Base-by-base conservation (phyloP, 2,888 invertebrate genomes). In the Lobophora halterata region DNA sequence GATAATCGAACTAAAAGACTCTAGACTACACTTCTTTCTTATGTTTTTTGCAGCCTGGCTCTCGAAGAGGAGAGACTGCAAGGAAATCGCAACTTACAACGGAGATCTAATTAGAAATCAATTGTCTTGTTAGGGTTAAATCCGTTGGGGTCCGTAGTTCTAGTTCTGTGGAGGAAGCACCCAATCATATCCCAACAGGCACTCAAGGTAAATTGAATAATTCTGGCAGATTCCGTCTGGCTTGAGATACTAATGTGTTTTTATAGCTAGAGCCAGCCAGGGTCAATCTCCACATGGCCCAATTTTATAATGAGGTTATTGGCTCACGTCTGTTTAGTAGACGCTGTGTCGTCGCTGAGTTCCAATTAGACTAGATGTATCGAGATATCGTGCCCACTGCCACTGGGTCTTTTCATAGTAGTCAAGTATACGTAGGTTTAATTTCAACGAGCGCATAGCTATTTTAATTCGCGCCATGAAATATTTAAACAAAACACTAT, bases 151-250 rank as follows among this genome's bases (percentile, higher is more conserved):
- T 37, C 34, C 29, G 55, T 48, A 54, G 53, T 44, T 58, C 66
- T 66, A 64, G 64, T 66, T 63, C 52, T 43, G 29, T 55, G 53
- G 58, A 76, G 80, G 78, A 80, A 69, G 74, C 62, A 46, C 35
- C 61, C 74, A 79, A 79, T 80, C 71, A 71, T 68, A 65, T 55
- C 61, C 59, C 62, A 63, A 67, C 61, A 61, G 52, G 52, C 52
- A 61, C 47, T 52, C 69, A 71, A 73, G 73, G 65, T 59, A 52
- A 67, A 79, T 77, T 78, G 72, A 71, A 75, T 78, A 68, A 74
- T 68, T 70, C 65, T 66, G 61, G 62, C 67, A 71, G 71, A 72
- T 69, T 59, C 59, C 49, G 48, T 44, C 62, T 61, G 41, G 40
- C 41, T 57, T 45, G 24, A 42, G 44, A 58, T 55, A n/a, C 53